Evolutionary conservation across 92 coral and sea anemone species (phyloP), one percentile per base, ranked within the genome.

Genomic region (Epizoanthus stellaris): DNA sequence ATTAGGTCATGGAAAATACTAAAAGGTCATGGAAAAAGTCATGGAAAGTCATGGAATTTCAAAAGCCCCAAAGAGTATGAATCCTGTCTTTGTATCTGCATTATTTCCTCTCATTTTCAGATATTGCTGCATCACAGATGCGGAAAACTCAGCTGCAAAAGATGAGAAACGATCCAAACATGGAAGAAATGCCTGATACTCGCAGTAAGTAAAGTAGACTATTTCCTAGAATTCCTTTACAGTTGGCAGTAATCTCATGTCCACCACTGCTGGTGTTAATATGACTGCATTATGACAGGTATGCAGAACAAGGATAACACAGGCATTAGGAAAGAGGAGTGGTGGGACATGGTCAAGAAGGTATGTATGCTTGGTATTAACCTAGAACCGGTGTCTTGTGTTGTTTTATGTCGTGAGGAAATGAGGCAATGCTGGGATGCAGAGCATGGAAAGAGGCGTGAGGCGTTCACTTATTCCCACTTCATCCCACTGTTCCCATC

Each of bases 271-370:
- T 49, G 4, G 3, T 17, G 58, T 21, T 34, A 11, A 23, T 14
- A 10, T 70, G 19, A 9, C 25, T 75, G 49, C 54, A 6, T 76
- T 67, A 38, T n/a, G 47, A 42, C n/a, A 79, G 83, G 42, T 79
- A 43, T 30, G 36, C 0, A 79, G 23, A 56, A 59, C 62, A 76
- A 69, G 88, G 92, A 91, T 58, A 90, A 93, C 57, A 95, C 96
- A 15, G 98, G 95, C 9, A 89, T 94, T 21, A 87, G 99, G 80
- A 90, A 82, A 53, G 99, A 97, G 82, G 99, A 97, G 84, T 97
- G 99, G 99, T 97, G 97, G 97, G 98, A 94, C 13, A 88, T 97
- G 92, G 80, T 97, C 3, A 89, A 93, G 49, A 89, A 94, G 93
- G 99, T 91, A 75, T 38, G 87, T 14, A 11, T 72, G 57, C 53